Evolutionary conservation across 1,140 invertebrate species (phyloP).

Genomic region (Sycophila sp.): DNA sequence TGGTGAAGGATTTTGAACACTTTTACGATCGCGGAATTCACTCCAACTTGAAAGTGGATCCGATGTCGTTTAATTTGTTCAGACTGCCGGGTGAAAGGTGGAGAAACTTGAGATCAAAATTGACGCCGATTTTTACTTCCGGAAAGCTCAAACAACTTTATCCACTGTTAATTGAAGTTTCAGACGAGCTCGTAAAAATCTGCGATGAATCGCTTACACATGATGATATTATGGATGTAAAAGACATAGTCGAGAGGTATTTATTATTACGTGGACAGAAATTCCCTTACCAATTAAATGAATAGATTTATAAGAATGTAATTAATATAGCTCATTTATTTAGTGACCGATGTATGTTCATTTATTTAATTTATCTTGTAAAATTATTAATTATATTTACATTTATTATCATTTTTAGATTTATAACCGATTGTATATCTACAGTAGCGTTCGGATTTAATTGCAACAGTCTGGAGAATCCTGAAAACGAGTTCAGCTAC

Average conservation of each 20-base stretch:
- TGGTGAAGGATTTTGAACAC: conserved; percentile 66
- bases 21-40: conserved; percentile 65
- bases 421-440: conserved; percentile 70
- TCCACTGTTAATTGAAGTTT: conserved; percentile 59
- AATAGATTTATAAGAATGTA: not conserved
- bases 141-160: conserved; percentile 71
- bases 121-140: conserved; percentile 70
- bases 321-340: too few relatives aligned
- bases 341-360: too few relatives aligned
- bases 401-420: conserved; percentile 50
- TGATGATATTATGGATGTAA: conserved; percentile 37
- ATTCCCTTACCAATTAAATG: not conserved
- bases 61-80: conserved; percentile 68
- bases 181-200: conserved; percentile 53
- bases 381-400: too few relatives aligned
- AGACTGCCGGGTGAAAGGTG: conserved; percentile 62
- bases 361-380: too few relatives aligned
- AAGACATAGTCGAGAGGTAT: conserved; percentile 42
- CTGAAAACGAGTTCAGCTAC: conserved; percentile 38
- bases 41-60: conserved; percentile 65
- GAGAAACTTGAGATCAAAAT: conserved; percentile 65
- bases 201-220: not conserved
- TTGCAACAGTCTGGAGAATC: conserved; percentile 57
- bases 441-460: conserved; percentile 68
- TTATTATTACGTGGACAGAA: not conserved